Conservation (phyloP, 2,113 vertebrate species). For the Benitochromis conjunctus region DNA sequence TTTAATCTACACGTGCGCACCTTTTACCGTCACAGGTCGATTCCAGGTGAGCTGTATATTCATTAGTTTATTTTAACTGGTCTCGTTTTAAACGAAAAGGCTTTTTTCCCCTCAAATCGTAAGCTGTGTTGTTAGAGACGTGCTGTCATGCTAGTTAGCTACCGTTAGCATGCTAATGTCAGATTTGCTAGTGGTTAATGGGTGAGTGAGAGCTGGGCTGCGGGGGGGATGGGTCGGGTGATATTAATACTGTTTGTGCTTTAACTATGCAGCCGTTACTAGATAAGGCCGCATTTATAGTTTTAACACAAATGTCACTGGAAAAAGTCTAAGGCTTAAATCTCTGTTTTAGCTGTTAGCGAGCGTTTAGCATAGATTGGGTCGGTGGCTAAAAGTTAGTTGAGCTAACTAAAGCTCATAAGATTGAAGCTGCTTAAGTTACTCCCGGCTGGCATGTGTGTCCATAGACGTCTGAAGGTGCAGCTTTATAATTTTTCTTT, state of each 20-base stretch:
- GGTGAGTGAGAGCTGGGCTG: constrained; percentile 2
- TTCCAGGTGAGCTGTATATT: background rate
- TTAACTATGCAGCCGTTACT: background rate
- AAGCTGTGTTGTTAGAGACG: background rate
- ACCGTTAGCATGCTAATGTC: constrained; percentile 44
- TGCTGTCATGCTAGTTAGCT: constrained; percentile 29
- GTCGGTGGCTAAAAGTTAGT: background rate
- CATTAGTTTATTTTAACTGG: accelerated
- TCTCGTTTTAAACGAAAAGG: accelerated
- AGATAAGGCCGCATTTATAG: background rate
- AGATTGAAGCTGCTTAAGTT: background rate
- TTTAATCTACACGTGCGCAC: background rate
- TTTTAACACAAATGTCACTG: background rate
- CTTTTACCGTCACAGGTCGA: background rate
- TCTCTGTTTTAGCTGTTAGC: background rate
- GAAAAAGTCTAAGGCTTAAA: background rate
- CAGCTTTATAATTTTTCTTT: background rate
- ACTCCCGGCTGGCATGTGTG: background rate
- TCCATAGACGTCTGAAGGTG: background rate
- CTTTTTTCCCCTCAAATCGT: background rate
- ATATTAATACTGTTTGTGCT: background rate
- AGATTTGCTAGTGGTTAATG: constrained; percentile 32
- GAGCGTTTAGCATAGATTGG: background rate
- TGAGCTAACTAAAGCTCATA: background rate
- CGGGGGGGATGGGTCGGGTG: background rate